phyloP scores from a whole-genome alignment of 1,140 invertebrate genomes.

The Calephelis virginiensis region DNA sequence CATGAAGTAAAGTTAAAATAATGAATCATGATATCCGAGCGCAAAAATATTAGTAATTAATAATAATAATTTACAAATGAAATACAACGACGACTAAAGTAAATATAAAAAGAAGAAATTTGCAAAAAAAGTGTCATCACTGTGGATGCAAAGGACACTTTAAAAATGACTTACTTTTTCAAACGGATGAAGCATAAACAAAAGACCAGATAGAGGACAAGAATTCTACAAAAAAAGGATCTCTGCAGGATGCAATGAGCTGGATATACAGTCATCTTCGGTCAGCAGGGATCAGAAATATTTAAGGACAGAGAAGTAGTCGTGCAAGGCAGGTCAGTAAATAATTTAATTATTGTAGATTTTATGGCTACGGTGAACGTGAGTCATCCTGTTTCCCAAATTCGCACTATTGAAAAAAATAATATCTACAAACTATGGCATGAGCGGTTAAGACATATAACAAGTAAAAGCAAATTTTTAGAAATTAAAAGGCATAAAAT shows the following conservation, averaged over 20 bases:
- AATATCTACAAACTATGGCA: too few relatives aligned
- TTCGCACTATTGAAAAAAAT: too few relatives aligned
- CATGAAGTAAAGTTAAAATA: not conserved
- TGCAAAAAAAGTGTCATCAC: too few relatives aligned
- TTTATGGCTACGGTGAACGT: not conserved
- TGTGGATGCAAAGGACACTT: constrained; percentile 30
- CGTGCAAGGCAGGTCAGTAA: constrained; percentile 1
- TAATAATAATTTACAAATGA: too few relatives aligned
- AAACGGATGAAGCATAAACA: too few relatives aligned
- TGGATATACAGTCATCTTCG: not conserved
- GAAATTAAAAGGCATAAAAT: too few relatives aligned
- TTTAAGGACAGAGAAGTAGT: not conserved
- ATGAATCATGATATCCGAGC: not conserved
- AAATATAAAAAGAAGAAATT: too few relatives aligned
- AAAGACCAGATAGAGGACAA: too few relatives aligned
- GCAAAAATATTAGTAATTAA: too few relatives aligned
- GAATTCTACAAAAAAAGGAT: constrained; percentile 41
- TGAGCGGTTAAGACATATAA: too few relatives aligned
- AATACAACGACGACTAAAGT: too few relatives aligned
- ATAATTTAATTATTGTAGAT: constrained; percentile 16
- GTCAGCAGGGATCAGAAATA: not conserved
- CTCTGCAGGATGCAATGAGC: constrained; percentile 18
- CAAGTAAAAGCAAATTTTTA: too few relatives aligned
- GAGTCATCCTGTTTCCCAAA: constrained; percentile 2
- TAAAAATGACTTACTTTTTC: constrained; percentile 27